Evolutionary conservation across 2,888 invertebrate species (phyloP).

Genomic region (Incurvaria masculella): DNA sequence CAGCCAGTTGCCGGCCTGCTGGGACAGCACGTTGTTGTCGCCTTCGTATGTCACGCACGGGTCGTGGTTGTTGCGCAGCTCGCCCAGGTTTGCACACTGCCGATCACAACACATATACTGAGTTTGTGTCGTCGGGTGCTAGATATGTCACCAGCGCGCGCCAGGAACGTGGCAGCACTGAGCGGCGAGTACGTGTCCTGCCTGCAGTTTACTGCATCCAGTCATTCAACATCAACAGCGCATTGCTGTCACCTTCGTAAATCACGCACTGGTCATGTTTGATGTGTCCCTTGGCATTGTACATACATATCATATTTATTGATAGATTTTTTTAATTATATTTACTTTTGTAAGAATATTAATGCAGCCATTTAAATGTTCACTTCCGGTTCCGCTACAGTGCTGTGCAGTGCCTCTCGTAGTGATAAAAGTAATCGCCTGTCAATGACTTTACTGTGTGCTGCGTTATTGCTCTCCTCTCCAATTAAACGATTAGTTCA

Average conservation of each 20-base stretch:
- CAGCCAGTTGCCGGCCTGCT: slow-evolving; percentile 89
- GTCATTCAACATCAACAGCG: slow-evolving; percentile 75
- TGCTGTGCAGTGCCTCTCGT: too few relatives aligned
- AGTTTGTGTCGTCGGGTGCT: too few relatives aligned
- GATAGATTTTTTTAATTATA: too few relatives aligned
- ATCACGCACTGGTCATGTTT: slow-evolving; percentile 90
- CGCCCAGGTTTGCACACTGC: slow-evolving; percentile 78
- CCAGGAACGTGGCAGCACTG: slow-evolving; percentile 67
- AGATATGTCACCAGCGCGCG: slow-evolving; percentile 22
- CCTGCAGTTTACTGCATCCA: slow-evolving; percentile 44
- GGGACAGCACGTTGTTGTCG: slow-evolving; percentile 88
- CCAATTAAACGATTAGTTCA: too few relatives aligned
- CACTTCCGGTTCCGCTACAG: too few relatives aligned
- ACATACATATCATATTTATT: too few relatives aligned
- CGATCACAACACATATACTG: not conserved
- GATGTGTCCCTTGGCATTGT: too few relatives aligned
- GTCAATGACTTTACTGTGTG: too few relatives aligned
- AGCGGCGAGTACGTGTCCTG: slow-evolving; percentile 62
- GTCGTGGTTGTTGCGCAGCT: slow-evolving; percentile 82
- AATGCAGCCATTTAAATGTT: too few relatives aligned
- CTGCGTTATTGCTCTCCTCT: too few relatives aligned
- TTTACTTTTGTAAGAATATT: too few relatives aligned
- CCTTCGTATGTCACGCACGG: slow-evolving; percentile 92
- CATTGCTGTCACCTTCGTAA: slow-evolving; percentile 94
- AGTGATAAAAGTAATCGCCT: too few relatives aligned